Conservation (phyloP, 2,797 vertebrate genomes). For the Acrocephalus scirpaceus region DNA sequence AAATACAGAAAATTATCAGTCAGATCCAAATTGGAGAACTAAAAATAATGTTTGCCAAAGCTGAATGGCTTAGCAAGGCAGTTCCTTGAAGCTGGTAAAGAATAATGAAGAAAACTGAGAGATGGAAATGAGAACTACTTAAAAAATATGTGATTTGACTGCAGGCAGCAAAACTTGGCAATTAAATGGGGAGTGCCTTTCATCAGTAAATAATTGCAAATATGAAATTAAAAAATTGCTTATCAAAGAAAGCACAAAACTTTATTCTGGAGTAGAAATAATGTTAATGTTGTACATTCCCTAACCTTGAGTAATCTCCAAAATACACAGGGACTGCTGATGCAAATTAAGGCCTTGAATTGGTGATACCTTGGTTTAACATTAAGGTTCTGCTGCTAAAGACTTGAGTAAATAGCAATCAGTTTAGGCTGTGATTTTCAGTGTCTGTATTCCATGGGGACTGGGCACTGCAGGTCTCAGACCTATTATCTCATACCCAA, state of each 20-base stretch:
- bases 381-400: background rate
- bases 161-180: background rate
- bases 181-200: background rate
- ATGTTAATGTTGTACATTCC: background rate
- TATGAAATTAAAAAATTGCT: background rate
- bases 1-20: background rate
- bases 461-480: background rate
- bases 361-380: background rate
- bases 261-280: background rate
- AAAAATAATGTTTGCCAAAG: background rate
- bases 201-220: background rate
- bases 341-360: background rate
- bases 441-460: background rate
- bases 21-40: background rate
- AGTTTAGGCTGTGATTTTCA: background rate
- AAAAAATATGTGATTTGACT: background rate
- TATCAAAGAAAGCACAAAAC: background rate
- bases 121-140: background rate
- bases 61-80: background rate
- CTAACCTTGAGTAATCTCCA: background rate
- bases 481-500: constrained; percentile 17
- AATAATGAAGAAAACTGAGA: background rate
- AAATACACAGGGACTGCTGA: background rate
- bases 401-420: background rate
- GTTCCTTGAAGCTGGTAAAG: background rate